A percentile compares a stretch with the other conserved stretches of the same genome.
phyloP scores from a whole-genome alignment of 2,888 invertebrate genomes.

The Ferdinandea cuprea region DNA sequence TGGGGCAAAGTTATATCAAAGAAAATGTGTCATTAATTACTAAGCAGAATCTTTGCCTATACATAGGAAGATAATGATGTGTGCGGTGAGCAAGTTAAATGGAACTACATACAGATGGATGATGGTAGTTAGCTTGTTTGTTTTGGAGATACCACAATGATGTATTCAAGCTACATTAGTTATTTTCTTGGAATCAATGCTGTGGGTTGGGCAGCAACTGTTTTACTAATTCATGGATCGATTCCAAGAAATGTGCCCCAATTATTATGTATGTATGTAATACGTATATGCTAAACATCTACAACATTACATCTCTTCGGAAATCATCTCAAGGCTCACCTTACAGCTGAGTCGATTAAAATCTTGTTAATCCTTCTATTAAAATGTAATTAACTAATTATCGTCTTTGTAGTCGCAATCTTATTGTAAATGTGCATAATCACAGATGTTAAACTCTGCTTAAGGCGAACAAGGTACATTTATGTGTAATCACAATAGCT shows the following conservation, averaged over 20 bases:
- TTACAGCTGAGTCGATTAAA: too few relatives aligned
- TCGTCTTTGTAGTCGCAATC: not conserved
- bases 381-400: conserved; percentile 11
- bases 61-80: not conserved
- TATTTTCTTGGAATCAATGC: too few relatives aligned
- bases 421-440: conserved; percentile 1
- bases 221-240: too few relatives aligned
- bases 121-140: not conserved
- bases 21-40: conserved; percentile 28
- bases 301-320: too few relatives aligned
- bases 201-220: too few relatives aligned
- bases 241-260: too few relatives aligned
- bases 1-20: not conserved
- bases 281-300: too few relatives aligned
- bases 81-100: not conserved
- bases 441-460: conserved; percentile 10
- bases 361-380: not conserved
- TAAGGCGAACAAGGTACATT: not conserved
- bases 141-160: not conserved
- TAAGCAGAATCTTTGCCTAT: not conserved
- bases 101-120: not conserved
- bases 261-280: too few relatives aligned
- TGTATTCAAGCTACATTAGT: too few relatives aligned
- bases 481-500: conserved; percentile 29
- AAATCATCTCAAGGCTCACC: not conserved